Evolutionary conservation across 2,888 invertebrate genomes (phyloP).

Genomic region (Pseudococcus jackbeardsleyi): DNA sequence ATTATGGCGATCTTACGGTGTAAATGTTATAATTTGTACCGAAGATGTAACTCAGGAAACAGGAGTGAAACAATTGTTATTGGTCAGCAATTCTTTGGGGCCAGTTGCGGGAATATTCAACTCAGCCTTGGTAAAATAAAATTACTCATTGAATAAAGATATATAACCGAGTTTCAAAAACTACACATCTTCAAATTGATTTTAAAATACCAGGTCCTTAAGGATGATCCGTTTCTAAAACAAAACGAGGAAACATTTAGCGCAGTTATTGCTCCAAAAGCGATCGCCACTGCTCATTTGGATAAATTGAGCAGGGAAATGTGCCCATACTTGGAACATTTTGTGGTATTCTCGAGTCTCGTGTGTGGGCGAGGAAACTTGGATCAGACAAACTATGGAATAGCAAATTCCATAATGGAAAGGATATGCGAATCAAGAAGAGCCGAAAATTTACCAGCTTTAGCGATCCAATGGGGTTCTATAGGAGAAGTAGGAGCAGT

Average conservation of each 20-base stretch:
- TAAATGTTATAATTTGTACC: constrained; percentile 78
- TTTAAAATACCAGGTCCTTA: constrained; percentile 73
- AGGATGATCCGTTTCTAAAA: constrained; percentile 83
- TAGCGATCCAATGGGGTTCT: constrained; percentile 94
- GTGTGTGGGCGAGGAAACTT: constrained; percentile 95
- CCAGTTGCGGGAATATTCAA: constrained; percentile 90
- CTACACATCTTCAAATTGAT: too few relatives aligned
- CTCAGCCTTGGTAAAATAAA: constrained; percentile 78
- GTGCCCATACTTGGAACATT: constrained; percentile 72
- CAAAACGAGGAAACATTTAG: constrained; percentile 80
- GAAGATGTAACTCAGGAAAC: constrained; percentile 70
- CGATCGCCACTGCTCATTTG: constrained; percentile 82
- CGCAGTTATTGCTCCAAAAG: constrained; percentile 82
- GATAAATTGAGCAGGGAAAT: constrained; percentile 77
- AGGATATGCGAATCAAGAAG: constrained; percentile 72
- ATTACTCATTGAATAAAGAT: too few relatives aligned
- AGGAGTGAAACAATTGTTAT: constrained; percentile 70
- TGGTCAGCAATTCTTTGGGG: constrained; percentile 76
- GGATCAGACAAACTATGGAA: constrained; percentile 86
- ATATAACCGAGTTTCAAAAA: constrained; percentile 66
- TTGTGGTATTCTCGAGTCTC: constrained; percentile 69
- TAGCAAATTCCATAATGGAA: constrained; percentile 80
- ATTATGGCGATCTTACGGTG: constrained; percentile 80
- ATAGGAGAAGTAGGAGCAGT: constrained; percentile 83
- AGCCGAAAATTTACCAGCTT: constrained; percentile 79